Evolutionary conservation across 2,113 vertebrate species (phyloP).

Genomic region (Passerina amoena): DNA sequence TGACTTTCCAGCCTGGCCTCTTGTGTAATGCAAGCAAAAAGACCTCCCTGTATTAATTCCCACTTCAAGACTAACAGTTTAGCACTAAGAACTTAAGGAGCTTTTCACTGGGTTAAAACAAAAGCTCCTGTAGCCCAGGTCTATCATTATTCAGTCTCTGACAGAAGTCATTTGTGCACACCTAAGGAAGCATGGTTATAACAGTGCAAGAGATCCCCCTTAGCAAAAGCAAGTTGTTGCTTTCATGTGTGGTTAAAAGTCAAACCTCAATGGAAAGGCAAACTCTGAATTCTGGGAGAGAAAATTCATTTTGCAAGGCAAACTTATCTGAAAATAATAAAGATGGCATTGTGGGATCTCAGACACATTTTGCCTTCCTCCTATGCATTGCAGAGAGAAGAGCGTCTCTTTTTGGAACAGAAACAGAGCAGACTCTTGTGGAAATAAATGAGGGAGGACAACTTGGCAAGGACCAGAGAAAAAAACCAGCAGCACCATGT

Average conservation of each 20-base stretch:
- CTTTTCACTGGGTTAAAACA: background rate
- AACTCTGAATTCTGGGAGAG: background rate
- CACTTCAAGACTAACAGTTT: background rate
- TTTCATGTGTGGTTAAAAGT: background rate
- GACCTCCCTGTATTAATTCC: background rate
- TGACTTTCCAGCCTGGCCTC: background rate
- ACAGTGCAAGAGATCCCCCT: background rate
- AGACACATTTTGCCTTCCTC: background rate
- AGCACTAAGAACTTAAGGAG: background rate
- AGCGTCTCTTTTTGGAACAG: background rate
- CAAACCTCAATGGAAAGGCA: background rate
- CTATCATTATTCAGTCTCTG: background rate
- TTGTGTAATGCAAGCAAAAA: background rate
- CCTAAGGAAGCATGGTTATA: background rate
- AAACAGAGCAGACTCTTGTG: background rate
- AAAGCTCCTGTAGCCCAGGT: background rate
- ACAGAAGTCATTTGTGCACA: background rate
- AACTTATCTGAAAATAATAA: background rate
- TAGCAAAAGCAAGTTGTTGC: background rate
- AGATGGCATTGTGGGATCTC: background rate
- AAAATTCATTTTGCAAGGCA: background rate
- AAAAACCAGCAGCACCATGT: background rate
- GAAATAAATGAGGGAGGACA: constrained; percentile 2
- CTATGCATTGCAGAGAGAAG: background rate
- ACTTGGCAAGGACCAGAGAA: background rate